Conservation (phyloP, 64 coral and sea anemone species). For the Pachyseris speciosa region DNA sequence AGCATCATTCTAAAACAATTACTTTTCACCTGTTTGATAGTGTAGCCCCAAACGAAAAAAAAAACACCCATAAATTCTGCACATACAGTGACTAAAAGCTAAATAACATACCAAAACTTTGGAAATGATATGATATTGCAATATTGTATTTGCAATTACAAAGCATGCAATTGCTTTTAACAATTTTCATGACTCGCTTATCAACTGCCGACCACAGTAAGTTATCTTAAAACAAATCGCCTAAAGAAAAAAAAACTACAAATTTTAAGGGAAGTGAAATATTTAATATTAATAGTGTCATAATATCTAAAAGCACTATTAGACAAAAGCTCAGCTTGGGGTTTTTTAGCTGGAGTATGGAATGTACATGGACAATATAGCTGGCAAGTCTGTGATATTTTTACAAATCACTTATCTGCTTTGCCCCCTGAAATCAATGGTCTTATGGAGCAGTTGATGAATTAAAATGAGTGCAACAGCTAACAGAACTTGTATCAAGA, state of each 20-base stretch:
- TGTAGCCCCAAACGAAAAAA: not conserved
- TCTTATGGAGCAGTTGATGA: not conserved
- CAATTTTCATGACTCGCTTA: not conserved
- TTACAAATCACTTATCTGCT: not conserved
- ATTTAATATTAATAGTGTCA: slow-evolving; percentile 39
- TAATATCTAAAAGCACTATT: not conserved
- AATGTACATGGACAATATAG: too few species aligned
- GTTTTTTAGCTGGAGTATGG: not conserved
- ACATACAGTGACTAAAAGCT: not conserved
- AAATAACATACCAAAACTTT: not conserved
- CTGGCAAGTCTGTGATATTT: not conserved
- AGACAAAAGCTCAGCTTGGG: not conserved
- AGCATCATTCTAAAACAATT: not conserved
- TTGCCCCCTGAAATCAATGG: too few species aligned
- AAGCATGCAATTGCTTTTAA: slow-evolving; percentile 15
- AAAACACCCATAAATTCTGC: not conserved
- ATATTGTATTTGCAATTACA: not conserved
- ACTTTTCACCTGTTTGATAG: not conserved
- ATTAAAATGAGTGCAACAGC: not conserved
- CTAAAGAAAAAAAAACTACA: not conserved
- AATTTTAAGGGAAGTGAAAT: slow-evolving; percentile 26
- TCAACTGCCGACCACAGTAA: slow-evolving; percentile 38
- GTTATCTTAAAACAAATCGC: slow-evolving; percentile 10
- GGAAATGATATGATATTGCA: slow-evolving; percentile 1
- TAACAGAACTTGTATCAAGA: not conserved